Base-by-base conservation (phyloP, 2,113 vertebrate species). In the Ascaphus truei region DNA sequence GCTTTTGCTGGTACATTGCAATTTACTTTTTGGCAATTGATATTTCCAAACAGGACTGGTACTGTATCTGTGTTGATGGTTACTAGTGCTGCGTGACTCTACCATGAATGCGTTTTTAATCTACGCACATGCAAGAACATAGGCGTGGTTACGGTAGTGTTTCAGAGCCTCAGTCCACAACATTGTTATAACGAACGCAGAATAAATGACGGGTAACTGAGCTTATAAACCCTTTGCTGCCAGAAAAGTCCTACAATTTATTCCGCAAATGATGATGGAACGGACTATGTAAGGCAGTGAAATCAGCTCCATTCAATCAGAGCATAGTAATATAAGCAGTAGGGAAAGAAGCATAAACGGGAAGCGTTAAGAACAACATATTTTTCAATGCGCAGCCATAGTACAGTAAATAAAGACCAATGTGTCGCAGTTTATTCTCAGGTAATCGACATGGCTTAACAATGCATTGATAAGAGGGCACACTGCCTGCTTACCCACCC, bases 41-140 rank as follows among this genome's bases (percentile, higher is more conserved):
- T 43, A 15, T 43, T 5, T 43, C 15, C 20, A 51, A 9, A 51
- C 47, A 11, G 3, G n/a, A 18, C 47, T 25, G 47, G 20, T 22
- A n/a, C n/a, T n/a, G n/a, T n/a, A 6, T 4, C 47, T 51, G 23
- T 26, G 11, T 18, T 13, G 20, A 10, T 6, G 7, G 13, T 5
- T 20, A n/a, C 20, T 13, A 45, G 41, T 5, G 8, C 16, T 16
- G 41, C n/a, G 41, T 45, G 41, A 10, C 16, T 47, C 26, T 23
- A 11, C 3, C 26, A 13, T 27, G 26, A n/a, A 16, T 31, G n/a
- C 13, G 26, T 31, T 33, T 31, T n/a, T 25, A 15, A 47, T 34
- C 65, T 59, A 37, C 41, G 41, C 39, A 68, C 65, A 58, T 37
- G 43, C 29, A 68, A 41, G 22, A 34, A 47, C 52, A 31, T 36